Conservation (phyloP, 1,140 invertebrate genomes). For the Adoxophyes honmai region DNA sequence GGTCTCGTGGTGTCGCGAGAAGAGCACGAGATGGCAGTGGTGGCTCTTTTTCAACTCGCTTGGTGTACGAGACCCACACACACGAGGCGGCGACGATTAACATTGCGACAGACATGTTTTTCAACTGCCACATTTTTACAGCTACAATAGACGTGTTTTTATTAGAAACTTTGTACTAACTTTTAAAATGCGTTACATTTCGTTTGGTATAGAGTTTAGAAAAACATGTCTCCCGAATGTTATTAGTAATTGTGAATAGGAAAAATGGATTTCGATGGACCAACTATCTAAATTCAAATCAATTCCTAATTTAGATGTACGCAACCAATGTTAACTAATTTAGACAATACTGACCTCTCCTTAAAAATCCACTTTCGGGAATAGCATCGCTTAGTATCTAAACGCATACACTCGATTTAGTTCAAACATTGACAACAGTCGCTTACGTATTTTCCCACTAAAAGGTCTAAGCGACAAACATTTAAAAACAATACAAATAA, state of each 20-base stretch:
- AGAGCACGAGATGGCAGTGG: no score
- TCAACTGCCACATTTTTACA: background rate
- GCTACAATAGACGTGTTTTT: no score
- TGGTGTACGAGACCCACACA: background rate
- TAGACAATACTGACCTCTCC: slow-evolving; percentile 30
- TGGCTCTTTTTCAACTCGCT: background rate
- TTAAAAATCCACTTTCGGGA: slow-evolving; percentile 27
- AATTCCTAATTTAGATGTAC: slow-evolving; percentile 39
- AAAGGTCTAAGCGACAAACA: no score
- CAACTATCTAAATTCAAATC: slow-evolving; percentile 39
- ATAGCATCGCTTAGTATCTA: no score
- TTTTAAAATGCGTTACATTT: no score
- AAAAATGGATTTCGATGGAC: slow-evolving; percentile 50
- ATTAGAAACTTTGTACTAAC: no score
- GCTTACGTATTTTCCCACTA: no score
- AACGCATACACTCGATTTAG: no score
- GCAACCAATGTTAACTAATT: slow-evolving; percentile 40
- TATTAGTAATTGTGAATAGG: slow-evolving; percentile 35
- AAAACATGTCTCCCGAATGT: background rate
- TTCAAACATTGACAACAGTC: no score
- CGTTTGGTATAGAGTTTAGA: no score
- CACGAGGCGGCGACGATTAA: background rate
- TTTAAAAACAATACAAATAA: no score
- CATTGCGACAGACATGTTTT: background rate
- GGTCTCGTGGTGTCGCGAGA: background rate